Conservation (phyloP, 2,888 invertebrate species). For the Ferrisia virgata region DNA sequence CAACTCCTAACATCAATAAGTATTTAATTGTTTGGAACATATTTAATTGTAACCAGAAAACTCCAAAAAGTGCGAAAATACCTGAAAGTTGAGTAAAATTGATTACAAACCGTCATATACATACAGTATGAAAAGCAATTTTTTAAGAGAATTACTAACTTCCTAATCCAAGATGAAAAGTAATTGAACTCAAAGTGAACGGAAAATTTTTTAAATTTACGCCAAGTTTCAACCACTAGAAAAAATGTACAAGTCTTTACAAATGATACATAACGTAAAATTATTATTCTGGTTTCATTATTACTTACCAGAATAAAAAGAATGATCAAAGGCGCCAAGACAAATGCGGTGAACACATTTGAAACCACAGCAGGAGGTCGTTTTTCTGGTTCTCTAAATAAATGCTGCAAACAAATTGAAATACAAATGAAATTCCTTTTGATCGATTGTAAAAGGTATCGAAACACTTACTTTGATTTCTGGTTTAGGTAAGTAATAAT, state of each 20-base stretch:
- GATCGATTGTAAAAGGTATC: not conserved
- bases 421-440: not conserved
- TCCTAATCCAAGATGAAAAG: constrained; percentile 87
- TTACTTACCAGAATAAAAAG: constrained; percentile 67
- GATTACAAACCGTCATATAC: constrained; percentile 12
- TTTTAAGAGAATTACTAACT: constrained; percentile 56
- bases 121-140: not conserved
- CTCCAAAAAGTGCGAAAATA: constrained; percentile 80
- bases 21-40: constrained; percentile 96
- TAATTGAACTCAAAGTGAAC: constrained; percentile 71
- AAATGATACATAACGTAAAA: not conserved
- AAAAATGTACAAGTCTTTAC: constrained; percentile 42
- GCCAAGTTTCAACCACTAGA: constrained; percentile 78
- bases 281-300: not conserved
- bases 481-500: constrained; percentile 58
- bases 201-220: constrained; percentile 83
- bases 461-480: constrained; percentile 60
- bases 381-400: constrained; percentile 88
- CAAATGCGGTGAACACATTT: constrained; percentile 82
- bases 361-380: constrained; percentile 85
- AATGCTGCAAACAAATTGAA: constrained; percentile 60
- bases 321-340: constrained; percentile 76
- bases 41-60: constrained; percentile 89
- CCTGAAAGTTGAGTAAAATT: constrained; percentile 56
- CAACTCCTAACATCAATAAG: constrained; percentile 75